A percentile compares a stretch with the other conserved stretches of the same genome.
phyloP scores from a whole-genome alignment of 2,888 invertebrate species.

The Drosophila limbata region DNA sequence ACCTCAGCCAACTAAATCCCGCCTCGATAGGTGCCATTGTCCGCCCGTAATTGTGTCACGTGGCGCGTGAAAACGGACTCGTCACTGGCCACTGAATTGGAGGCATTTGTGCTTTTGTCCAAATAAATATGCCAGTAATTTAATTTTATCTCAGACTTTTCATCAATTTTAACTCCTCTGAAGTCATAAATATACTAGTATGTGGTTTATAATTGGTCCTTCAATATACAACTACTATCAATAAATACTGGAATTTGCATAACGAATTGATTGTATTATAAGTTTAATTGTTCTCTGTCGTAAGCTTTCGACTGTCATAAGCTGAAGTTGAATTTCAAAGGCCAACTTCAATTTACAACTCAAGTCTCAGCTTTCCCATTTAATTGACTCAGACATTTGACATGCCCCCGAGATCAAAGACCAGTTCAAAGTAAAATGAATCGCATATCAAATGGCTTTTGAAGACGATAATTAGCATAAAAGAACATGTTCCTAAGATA shows the following conservation, averaged over 20 bases:
- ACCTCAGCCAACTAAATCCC: neutral
- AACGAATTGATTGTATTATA: neutral
- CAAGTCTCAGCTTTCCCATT: slow-evolving; percentile 16
- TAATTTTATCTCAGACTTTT: slow-evolving; percentile 7
- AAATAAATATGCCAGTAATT: slow-evolving; percentile 34
- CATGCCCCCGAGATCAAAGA: slow-evolving; percentile 22
- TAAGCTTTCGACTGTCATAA: neutral
- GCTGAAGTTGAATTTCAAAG: slow-evolving; percentile 1
- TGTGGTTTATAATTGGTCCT: no score
- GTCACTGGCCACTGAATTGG: slow-evolving; percentile 48
- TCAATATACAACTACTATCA: neutral
- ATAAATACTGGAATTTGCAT: neutral
- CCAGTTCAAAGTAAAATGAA: neutral
- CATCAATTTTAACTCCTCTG: neutral
- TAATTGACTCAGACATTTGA: neutral
- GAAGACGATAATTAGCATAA: neutral
- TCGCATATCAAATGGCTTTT: slow-evolving; percentile 1
- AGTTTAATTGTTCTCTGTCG: neutral
- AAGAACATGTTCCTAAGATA: neutral
- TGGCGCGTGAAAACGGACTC: slow-evolving; percentile 65
- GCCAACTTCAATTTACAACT: neutral
- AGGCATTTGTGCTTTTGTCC: slow-evolving; percentile 25
- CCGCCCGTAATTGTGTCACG: slow-evolving; percentile 65
- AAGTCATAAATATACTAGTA: no score
- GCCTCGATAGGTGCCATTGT: slow-evolving; percentile 33